phyloP scores from a whole-genome alignment of 2,888 invertebrate species.

The Drosophila prostipennis region DNA sequence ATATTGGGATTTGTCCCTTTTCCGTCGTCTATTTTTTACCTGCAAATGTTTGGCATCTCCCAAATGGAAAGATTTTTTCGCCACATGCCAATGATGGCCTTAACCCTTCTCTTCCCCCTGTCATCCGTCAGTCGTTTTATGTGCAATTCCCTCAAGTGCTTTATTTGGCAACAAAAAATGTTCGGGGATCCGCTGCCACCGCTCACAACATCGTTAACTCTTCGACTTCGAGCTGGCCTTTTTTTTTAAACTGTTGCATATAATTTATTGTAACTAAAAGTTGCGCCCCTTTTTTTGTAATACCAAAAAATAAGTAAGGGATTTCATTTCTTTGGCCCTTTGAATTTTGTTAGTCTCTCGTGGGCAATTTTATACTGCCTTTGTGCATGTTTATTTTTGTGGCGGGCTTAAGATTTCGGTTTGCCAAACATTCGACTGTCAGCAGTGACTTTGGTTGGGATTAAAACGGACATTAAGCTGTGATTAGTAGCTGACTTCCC shows the following conservation, averaged over 20 bases:
- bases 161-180: slow-evolving; percentile 68
- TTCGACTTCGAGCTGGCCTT: slow-evolving; percentile 34
- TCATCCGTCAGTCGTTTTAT: slow-evolving; percentile 63
- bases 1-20: slow-evolving; percentile 75
- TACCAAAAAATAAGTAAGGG: slow-evolving; percentile 25
- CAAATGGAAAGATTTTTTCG: slow-evolving; percentile 72
- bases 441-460: slow-evolving; percentile 60
- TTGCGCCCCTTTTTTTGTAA: slow-evolving; percentile 36
- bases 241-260: slow-evolving; percentile 76
- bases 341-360: slow-evolving; percentile 69
- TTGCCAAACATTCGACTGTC: slow-evolving; percentile 69
- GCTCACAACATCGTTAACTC: slow-evolving; percentile 62
- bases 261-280: slow-evolving; percentile 79
- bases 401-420: slow-evolving; percentile 28
- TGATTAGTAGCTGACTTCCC: slow-evolving; percentile 73
- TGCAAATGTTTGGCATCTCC: slow-evolving; percentile 68
- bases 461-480: slow-evolving; percentile 72
- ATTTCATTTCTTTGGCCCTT: slow-evolving; percentile 21
- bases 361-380: slow-evolving; percentile 68
- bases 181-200: slow-evolving; percentile 28
- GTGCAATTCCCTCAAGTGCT: slow-evolving; percentile 78
- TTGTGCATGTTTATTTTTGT: slow-evolving; percentile 37
- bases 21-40: slow-evolving; percentile 52
- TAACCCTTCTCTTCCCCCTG: slow-evolving; percentile 21
- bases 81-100: slow-evolving; percentile 75